These are phyloP conservation scores for Chirona hameri DNA, from an alignment of 2,888 invertebrate genomes.

Conservation along the genomic window DNA sequence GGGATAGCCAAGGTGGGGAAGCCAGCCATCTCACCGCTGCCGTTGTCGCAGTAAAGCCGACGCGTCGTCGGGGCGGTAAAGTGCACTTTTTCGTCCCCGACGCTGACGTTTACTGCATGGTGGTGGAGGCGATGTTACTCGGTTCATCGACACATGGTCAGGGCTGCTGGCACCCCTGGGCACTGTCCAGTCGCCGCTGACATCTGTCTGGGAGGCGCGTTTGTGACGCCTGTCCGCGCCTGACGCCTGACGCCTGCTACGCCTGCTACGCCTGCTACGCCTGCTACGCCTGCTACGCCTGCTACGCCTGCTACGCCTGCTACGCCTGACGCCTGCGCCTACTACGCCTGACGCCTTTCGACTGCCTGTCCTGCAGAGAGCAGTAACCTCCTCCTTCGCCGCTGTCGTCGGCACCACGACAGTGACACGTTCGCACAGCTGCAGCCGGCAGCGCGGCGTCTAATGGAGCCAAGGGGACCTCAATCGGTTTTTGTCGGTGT, in stretches of 20 bases:
- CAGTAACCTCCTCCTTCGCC: too few relatives aligned
- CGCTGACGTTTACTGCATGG: not conserved
- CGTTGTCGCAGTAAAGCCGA: not conserved
- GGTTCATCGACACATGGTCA: not conserved
- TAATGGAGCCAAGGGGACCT: slow-evolving; percentile 4
- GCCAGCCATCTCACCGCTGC: not conserved
- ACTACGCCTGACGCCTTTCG: not conserved
- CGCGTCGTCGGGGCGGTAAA: not conserved
- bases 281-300: not conserved
- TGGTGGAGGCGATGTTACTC: not conserved
- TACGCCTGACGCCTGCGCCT: not conserved
- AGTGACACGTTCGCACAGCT: not conserved
- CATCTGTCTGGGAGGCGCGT: not conserved
- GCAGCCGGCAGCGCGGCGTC: not conserved
- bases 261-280: not conserved
- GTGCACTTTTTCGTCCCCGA: not conserved
- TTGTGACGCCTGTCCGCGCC: too few relatives aligned
- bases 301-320: too few relatives aligned
- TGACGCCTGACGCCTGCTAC: not conserved
- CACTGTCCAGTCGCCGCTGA: not conserved
- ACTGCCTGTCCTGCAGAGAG: too few relatives aligned
- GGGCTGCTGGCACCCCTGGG: not conserved
- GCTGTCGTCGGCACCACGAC: not conserved
- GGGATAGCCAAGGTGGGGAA: not conserved
- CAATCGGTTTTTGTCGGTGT: not conserved